Conservation (phyloP, 2,113 vertebrate genomes). For the Melanerpes aurifrons region DNA sequence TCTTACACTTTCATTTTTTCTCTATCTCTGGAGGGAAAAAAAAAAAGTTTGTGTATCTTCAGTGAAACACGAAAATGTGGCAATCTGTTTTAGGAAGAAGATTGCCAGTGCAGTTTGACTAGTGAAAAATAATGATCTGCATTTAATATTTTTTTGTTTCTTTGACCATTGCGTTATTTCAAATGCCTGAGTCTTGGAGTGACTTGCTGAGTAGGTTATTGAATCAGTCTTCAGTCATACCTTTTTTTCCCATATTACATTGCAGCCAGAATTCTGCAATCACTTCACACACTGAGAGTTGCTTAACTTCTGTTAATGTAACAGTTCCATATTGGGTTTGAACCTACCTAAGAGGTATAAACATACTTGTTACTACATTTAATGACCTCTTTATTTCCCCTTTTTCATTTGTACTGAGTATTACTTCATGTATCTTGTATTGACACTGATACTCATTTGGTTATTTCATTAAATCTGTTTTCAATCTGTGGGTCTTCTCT, state of each 20-base stretch:
- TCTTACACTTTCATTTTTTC: not conserved
- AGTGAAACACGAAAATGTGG: not conserved
- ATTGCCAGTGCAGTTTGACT: not conserved
- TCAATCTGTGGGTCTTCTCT: too few relatives aligned
- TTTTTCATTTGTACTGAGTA: not conserved
- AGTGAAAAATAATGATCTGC: not conserved
- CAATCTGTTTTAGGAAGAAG: not conserved
- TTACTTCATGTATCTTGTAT: too few relatives aligned
- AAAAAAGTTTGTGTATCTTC: not conserved
- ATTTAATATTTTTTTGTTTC: not conserved
- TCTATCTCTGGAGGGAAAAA: not conserved
- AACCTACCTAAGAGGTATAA: not conserved
- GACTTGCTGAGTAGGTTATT: not conserved
- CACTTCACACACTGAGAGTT: not conserved
- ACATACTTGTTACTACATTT: not conserved
- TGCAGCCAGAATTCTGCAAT: not conserved
- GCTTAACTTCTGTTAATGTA: not conserved
- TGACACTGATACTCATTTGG: too few relatives aligned
- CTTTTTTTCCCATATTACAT: not conserved
- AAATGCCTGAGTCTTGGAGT: not conserved
- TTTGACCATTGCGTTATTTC: not conserved
- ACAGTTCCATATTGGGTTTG: not conserved
- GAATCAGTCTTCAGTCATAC: not conserved
- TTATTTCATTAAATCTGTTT: too few relatives aligned
- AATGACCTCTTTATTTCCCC: not conserved